Percentiles rank a stretch among this genome's conserved stretches.
These are phyloP conservation scores for Heliconius himera DNA, from an alignment of 1,140 invertebrate species.

Conservation along the genomic window DNA sequence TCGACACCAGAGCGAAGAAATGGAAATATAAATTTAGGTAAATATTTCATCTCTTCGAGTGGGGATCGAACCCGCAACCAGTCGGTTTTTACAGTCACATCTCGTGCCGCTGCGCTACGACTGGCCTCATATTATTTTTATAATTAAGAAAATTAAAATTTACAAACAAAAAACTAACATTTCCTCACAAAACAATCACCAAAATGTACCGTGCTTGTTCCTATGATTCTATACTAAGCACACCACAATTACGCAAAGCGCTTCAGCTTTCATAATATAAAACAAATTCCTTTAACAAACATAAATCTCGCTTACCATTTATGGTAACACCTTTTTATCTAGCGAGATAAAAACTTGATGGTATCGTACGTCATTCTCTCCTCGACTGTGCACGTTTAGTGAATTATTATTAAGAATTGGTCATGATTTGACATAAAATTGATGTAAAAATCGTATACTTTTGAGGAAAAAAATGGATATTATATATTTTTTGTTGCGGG, in stretches of 20 bases:
- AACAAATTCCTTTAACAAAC: conserved; percentile 14
- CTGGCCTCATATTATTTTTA: too few species aligned
- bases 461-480: not conserved
- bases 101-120: too few species aligned
- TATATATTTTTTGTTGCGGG: not conserved
- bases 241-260: conserved; percentile 14
- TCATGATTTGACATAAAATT: not conserved
- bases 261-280: conserved; percentile 12
- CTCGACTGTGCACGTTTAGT: not conserved
- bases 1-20: too few species aligned
- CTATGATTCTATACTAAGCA: not conserved
- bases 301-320: conserved; percentile 19
- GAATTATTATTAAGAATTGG: not conserved
- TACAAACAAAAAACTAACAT: too few species aligned
- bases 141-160: too few species aligned
- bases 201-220: not conserved
- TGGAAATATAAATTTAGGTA: too few species aligned
- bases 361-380: conserved; percentile 22
- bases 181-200: too few species aligned
- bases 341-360: conserved; percentile 15
- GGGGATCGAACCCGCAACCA: too few species aligned
- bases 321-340: conserved; percentile 28
- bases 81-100: too few species aligned
- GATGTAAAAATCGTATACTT: not conserved
- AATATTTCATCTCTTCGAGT: too few species aligned